Evolutionary conservation across 2,113 vertebrate genomes (phyloP), one percentile per base, ranked within the genome.

Genomic region (Sebastes fasciatus): DNA sequence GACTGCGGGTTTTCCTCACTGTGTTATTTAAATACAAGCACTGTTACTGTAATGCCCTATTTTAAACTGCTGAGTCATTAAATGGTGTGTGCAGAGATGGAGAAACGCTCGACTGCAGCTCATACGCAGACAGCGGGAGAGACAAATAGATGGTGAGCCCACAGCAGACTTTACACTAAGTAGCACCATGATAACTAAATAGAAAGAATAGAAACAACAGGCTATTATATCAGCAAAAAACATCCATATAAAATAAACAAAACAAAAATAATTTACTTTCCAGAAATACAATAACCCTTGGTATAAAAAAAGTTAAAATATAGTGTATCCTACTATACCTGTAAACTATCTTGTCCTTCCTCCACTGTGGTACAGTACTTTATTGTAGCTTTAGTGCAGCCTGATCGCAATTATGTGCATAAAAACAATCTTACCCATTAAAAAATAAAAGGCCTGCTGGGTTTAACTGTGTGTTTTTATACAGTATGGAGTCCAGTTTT

Each of bases 131-230:
- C 64, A 42, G 42, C 54, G 42, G 62, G 14, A 19, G 45, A 80
- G 65, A 65, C 40, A 73, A 73, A 79, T 48, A 65, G 66, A 68
- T 40, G 46, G 69, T n/a, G 8, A 81, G 54, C 55, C 85, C 65
- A 63, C 70, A 82, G 58, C 66, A 68, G 71, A 80, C 77, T 60
- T 74, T 64, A 67, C 57, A 67, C 48, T 63, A 66, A 77, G 74
- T 90, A 94, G 92, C 94, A 94, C 93, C 93, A 90, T 84, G 49
- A 80, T 51, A 80, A 88, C 70, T 43, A 62, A 78, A 80, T 40
- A 83, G 66, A 85, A 70, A 60, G 45, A 83, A 76, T 55, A 79
- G 5, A 76, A 85, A 82, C 13, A 77, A 23, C 19, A 0, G 5
- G 21, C 67, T 77, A 69, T 61, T 61, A 77, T 57, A 71, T 86